phyloP scores from a whole-genome alignment of 2,113 vertebrate genomes.

The Clupea harengus region DNA sequence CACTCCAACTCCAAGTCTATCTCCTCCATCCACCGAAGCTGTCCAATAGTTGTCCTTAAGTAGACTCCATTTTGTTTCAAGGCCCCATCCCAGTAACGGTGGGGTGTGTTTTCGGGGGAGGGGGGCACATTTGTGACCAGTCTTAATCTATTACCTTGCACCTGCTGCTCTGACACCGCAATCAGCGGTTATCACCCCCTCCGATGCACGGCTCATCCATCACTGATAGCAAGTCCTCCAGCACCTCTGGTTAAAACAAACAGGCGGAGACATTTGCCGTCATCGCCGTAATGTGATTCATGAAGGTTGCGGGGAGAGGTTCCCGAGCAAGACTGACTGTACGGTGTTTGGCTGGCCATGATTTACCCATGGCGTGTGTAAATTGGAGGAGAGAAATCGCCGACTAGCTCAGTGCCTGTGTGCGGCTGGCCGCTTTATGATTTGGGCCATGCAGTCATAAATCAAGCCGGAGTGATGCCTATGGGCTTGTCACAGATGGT shows the following conservation, averaged over 20 bases:
- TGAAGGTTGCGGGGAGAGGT: slow-evolving; percentile 30
- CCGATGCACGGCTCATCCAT: slow-evolving; percentile 33
- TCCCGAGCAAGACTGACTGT: slow-evolving; percentile 31
- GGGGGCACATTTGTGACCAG: slow-evolving; percentile 33
- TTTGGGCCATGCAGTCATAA: slow-evolving; percentile 50
- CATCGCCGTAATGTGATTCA: slow-evolving; percentile 44
- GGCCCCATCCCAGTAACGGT: background rate
- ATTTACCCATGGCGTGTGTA: slow-evolving; percentile 43
- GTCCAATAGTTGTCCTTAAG: too few species aligned
- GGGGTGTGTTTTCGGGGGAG: background rate
- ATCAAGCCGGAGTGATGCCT: slow-evolving; percentile 52
- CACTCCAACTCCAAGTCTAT: too few species aligned
- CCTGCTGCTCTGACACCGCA: slow-evolving; percentile 41
- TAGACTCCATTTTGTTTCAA: too few species aligned
- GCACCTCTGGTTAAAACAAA: slow-evolving; percentile 43
- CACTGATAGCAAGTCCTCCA: slow-evolving; percentile 31
- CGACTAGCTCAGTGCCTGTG: slow-evolving; percentile 38
- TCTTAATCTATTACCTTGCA: slow-evolving; percentile 42
- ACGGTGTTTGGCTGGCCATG: slow-evolving; percentile 42
- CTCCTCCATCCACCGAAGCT: too few species aligned
- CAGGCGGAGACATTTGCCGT: slow-evolving; percentile 27
- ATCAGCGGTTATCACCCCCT: slow-evolving; percentile 47
- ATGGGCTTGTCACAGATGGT: slow-evolving; percentile 51
- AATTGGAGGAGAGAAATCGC: slow-evolving; percentile 46
- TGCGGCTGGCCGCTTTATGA: slow-evolving; percentile 49